phyloP scores from a whole-genome alignment of 2,113 vertebrate species.

The Ammodytes marinus region DNA sequence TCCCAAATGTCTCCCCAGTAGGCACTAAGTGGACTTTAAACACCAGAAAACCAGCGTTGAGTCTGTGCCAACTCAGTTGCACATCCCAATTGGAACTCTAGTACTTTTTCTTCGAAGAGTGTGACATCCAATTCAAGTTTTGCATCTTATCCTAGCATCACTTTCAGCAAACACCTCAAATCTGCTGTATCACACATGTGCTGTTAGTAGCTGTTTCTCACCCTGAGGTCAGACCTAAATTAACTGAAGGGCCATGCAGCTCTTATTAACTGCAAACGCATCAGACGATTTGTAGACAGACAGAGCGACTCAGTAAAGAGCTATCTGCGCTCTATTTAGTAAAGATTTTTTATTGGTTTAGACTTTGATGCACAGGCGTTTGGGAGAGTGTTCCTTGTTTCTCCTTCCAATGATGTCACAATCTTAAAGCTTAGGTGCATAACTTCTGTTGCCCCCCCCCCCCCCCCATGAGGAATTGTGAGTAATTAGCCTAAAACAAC shows the following conservation, averaged over 20 bases:
- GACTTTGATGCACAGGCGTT: conserved; percentile 14
- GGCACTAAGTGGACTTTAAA: conserved; percentile 21
- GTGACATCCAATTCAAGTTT: conserved; percentile 61
- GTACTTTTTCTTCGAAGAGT: conserved; percentile 15
- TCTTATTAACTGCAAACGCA: conserved; percentile 5
- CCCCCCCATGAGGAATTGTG: no score
- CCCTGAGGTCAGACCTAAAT: conserved; percentile 51
- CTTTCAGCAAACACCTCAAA: conserved; percentile 37
- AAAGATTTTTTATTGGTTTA: conserved; percentile 5
- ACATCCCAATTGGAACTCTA: conserved; percentile 21
- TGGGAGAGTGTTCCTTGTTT: conserved; percentile 2
- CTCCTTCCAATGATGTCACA: not conserved
- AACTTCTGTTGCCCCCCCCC: no score
- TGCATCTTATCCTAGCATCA: conserved; percentile 25
- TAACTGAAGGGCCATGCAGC: conserved; percentile 23
- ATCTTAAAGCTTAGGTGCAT: not conserved
- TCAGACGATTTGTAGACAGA: conserved; percentile 4
- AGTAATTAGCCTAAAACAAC: no score
- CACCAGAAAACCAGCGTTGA: conserved; percentile 3
- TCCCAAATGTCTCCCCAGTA: not conserved
- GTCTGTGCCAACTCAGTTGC: conserved; percentile 14
- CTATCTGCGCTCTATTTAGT: not conserved
- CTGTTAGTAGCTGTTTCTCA: conserved; percentile 13
- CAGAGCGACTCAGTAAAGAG: not conserved
- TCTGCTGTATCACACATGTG: conserved; percentile 35